These are phyloP conservation scores for Pelochelys cantorii DNA, from an alignment of 2,797 vertebrate genomes.

Conservation along the genomic window DNA sequence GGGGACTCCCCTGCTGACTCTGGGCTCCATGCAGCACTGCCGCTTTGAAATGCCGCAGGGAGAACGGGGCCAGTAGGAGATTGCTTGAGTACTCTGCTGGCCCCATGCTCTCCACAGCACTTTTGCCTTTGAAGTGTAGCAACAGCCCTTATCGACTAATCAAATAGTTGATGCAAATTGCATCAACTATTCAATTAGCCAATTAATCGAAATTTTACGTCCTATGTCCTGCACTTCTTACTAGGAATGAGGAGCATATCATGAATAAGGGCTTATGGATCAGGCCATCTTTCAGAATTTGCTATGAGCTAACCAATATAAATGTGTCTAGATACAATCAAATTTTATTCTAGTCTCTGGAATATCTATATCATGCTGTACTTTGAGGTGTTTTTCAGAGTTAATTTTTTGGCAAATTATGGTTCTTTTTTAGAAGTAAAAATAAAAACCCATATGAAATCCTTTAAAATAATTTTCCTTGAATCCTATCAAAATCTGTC, in stretches of 20 bases:
- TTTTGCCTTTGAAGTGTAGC: no score
- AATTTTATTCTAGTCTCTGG: background rate
- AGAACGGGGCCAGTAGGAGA: no score
- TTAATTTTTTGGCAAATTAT: background rate
- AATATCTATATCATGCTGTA: background rate
- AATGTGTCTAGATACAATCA: background rate
- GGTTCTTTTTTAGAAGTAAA: background rate
- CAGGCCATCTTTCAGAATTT: background rate
- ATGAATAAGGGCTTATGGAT: background rate
- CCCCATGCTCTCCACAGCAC: no score
- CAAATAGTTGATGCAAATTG: no score
- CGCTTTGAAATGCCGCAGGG: no score
- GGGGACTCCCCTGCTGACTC: no score
- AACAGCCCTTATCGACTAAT: no score
- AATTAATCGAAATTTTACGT: no score
- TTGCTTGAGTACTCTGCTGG: no score
- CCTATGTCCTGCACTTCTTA: background rate
- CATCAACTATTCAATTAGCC: no score
- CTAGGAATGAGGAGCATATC: background rate
- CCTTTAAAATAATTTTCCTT: background rate
- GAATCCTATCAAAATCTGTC: rapidly evolving
- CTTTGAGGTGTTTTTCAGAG: background rate
- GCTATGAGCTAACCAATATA: background rate
- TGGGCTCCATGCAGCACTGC: no score
- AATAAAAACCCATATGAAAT: background rate